Conservation (phyloP, 2,797 vertebrate species). For the Loriculus beryllinus region DNA sequence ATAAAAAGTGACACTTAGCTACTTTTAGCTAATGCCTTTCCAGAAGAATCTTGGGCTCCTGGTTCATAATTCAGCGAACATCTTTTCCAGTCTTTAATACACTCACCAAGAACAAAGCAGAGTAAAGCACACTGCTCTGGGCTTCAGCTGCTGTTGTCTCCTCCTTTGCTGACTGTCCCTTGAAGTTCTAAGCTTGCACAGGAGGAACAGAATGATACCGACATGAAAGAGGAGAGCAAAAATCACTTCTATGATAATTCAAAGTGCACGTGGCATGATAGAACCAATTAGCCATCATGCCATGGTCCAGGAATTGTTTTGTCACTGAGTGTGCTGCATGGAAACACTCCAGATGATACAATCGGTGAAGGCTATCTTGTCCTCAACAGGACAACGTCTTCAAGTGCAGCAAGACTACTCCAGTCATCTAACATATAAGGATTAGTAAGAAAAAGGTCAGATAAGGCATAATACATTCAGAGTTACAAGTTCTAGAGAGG, state of each 20-base stretch:
- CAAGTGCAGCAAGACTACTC: neutral
- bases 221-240: neutral
- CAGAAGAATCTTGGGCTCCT: neutral
- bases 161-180: neutral
- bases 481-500: neutral
- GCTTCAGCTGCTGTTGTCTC: neutral
- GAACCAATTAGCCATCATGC: neutral
- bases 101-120: neutral
- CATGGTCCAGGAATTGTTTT: neutral
- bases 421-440: neutral
- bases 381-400: neutral
- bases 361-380: neutral
- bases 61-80: neutral
- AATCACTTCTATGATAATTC: neutral
- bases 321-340: neutral
- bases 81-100: neutral
- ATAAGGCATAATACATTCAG: neutral
- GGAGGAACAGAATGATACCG: neutral
- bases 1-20: neutral
- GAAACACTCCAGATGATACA: neutral
- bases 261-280: neutral
- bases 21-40: neutral
- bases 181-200: neutral
- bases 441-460: neutral
- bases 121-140: neutral